A percentile compares a stretch with the other conserved stretches of the same genome.
Conservation (phyloP, 1,140 invertebrate species). For the Schlechtendalia chinensis region DNA sequence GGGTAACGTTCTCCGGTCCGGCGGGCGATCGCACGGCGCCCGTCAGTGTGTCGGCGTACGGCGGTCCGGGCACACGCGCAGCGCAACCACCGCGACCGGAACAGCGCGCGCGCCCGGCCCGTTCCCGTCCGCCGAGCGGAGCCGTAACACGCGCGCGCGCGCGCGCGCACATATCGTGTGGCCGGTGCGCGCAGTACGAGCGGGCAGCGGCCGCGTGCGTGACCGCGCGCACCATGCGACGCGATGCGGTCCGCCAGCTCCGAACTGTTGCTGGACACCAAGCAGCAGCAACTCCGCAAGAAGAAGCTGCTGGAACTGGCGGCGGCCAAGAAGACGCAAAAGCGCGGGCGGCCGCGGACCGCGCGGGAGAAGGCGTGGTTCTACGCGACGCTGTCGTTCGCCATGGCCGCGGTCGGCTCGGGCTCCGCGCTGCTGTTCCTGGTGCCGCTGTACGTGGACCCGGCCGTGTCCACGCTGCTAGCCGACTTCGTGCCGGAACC, state of each 20-base stretch:
- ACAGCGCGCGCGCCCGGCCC: neutral
- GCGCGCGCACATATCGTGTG: too few relatives aligned
- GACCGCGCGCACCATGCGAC: slow-evolving; percentile 54
- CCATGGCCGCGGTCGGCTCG: slow-evolving; percentile 74
- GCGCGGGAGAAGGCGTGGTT: slow-evolving; percentile 74
- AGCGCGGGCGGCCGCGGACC: slow-evolving; percentile 63
- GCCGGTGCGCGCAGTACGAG: too few relatives aligned
- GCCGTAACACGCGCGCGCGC: too few relatives aligned
- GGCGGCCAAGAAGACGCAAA: slow-evolving; percentile 56
- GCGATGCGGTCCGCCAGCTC: slow-evolving; percentile 78
- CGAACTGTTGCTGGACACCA: slow-evolving; percentile 75
- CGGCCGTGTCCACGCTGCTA: slow-evolving; percentile 81
- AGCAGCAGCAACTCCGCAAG: slow-evolving; percentile 66
- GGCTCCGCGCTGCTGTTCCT: slow-evolving; percentile 80
- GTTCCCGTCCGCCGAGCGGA: neutral
- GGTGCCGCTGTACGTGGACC: slow-evolving; percentile 85
- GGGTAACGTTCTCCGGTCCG: slow-evolving; percentile 21
- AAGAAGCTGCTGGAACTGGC: slow-evolving; percentile 69
- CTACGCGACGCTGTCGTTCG: slow-evolving; percentile 75
- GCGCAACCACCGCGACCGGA: neutral
- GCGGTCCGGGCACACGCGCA: slow-evolving; percentile 34
- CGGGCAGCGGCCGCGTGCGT: slow-evolving; percentile 50
- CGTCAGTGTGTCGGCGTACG: slow-evolving; percentile 50
- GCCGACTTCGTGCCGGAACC: slow-evolving; percentile 78
- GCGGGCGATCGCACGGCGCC: slow-evolving; percentile 54